Evolutionary conservation across 2,888 invertebrate species (phyloP).

Genomic region (Ophion ellenae): DNA sequence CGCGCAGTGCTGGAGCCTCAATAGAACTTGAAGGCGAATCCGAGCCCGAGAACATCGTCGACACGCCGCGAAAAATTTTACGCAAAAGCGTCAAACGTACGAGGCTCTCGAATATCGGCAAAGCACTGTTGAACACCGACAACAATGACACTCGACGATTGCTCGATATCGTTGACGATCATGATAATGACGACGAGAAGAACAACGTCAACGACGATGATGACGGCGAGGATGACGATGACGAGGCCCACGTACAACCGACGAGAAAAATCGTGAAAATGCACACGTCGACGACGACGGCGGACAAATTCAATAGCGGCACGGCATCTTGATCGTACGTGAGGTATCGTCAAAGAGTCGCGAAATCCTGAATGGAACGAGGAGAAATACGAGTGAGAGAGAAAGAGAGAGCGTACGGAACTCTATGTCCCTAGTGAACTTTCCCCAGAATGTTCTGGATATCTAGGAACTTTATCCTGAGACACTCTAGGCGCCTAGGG

Average conservation of each 20-base stretch:
- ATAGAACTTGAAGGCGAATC: constrained; percentile 76
- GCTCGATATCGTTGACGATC: constrained; percentile 63
- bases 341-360: constrained; percentile 13
- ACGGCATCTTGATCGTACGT: constrained; percentile 68
- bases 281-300: constrained; percentile 54
- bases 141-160: constrained; percentile 65
- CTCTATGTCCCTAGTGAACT: not conserved
- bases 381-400: not conserved
- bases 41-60: constrained; percentile 64
- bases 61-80: constrained; percentile 9
- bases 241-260: constrained; percentile 58
- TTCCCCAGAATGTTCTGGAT: not conserved
- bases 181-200: constrained; percentile 67
- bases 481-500: not conserved
- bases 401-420: not conserved
- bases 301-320: constrained; percentile 72
- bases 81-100: constrained; percentile 66
- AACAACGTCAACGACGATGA: constrained; percentile 68
- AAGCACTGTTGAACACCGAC: constrained; percentile 52
- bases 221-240: constrained; percentile 67
- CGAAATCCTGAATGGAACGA: constrained; percentile 1
- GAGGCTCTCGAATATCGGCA: constrained; percentile 61
- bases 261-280: constrained; percentile 69
- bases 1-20: constrained; percentile 32
- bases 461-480: not conserved